A percentile compares a stretch with the other conserved stretches of the same genome.
Conservation (phyloP, 2,113 vertebrate genomes). For the Ptychochromis oligacanthus region DNA sequence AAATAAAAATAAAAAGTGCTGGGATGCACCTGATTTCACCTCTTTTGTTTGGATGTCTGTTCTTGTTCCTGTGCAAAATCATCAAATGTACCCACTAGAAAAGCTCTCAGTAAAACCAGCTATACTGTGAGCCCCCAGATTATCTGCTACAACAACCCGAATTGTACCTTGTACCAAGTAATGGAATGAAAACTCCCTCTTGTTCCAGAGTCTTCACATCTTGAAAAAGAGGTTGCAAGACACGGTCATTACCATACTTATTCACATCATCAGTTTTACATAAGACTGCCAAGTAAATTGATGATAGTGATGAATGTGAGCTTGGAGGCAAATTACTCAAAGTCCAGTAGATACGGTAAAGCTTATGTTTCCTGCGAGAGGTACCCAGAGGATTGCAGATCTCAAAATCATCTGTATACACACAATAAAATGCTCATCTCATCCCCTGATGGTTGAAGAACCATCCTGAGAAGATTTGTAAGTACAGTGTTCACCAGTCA, state of each 20-base stretch:
- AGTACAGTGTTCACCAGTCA: not conserved
- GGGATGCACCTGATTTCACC: too few species aligned
- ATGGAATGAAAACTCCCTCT: too few species aligned
- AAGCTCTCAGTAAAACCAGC: too few species aligned
- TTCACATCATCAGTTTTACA: conserved; percentile 35
- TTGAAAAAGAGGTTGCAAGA: too few species aligned
- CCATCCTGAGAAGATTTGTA: conserved; percentile 37
- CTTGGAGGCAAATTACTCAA: conserved; percentile 23
- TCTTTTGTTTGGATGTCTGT: too few species aligned
- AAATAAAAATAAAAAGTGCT: too few species aligned
- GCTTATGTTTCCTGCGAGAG: conserved; percentile 31
- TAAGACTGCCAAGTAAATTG: conserved; percentile 28
- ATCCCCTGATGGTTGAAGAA: conserved; percentile 18
- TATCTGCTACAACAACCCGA: too few species aligned
- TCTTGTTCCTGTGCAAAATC: too few species aligned
- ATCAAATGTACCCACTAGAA: too few species aligned
- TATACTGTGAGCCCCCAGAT: too few species aligned
- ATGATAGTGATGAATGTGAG: conserved; percentile 4
- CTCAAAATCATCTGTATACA: conserved; percentile 22
- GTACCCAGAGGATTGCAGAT: conserved; percentile 25
- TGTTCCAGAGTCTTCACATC: too few species aligned
- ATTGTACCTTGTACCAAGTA: too few species aligned
- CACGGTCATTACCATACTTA: not conserved
- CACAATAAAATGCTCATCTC: conserved; percentile 5
- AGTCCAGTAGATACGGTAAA: conserved; percentile 32